Evolutionary conservation across 2,888 invertebrate genomes (phyloP).

Genomic region (Rhodophaea formosa): DNA sequence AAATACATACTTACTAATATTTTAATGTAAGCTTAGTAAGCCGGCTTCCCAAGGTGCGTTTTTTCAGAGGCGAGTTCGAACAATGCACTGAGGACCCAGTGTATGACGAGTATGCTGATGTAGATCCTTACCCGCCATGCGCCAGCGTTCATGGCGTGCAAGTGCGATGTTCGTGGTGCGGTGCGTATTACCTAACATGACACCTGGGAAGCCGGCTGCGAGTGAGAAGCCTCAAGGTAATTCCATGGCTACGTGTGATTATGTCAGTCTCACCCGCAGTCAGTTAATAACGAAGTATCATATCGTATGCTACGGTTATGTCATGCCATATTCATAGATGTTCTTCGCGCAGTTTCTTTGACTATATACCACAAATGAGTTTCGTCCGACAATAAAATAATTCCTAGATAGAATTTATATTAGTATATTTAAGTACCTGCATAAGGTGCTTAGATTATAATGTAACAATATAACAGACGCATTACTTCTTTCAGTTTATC

Average conservation of each 20-base stretch:
- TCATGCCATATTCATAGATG: too few species aligned
- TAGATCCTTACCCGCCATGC: not conserved
- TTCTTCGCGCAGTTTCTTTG: too few species aligned
- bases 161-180: conserved; percentile 3
- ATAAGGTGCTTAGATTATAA: not conserved
- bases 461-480: not conserved
- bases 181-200: conserved; percentile 6
- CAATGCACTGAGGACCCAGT: not conserved
- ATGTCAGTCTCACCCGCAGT: not conserved
- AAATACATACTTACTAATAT: not conserved
- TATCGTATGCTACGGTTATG: too few species aligned
- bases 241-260: not conserved
- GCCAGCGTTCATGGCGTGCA: not conserved
- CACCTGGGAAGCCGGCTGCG: conserved; percentile 16
- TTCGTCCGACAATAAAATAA: too few species aligned
- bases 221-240: conserved; percentile 14
- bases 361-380: too few species aligned
- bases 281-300: too few species aligned
- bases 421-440: conserved; percentile 10
- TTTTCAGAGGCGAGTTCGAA: conserved; percentile 5
- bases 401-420: not conserved
- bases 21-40: not conserved
- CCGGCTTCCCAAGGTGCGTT: conserved; percentile 15
- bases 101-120: conserved; percentile 2
- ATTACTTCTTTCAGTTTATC: not conserved